Evolutionary conservation across 2,888 invertebrate species (phyloP).

Genomic region (Nebria brevicollis): DNA sequence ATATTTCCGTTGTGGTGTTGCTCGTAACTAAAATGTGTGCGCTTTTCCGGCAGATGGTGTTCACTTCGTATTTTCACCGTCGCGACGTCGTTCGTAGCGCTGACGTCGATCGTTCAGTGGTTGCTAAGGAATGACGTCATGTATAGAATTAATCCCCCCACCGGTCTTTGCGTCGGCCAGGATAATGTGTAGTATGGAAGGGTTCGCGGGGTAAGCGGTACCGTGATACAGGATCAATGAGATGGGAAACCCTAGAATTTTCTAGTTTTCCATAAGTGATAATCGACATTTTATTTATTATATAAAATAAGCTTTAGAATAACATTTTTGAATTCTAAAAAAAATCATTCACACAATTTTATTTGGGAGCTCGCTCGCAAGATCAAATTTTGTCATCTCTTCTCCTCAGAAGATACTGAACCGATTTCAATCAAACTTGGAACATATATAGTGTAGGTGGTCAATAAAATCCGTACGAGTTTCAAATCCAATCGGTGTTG

Average conservation of each 20-base stretch:
- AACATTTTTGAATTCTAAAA: too few species aligned
- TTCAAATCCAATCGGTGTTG: too few species aligned
- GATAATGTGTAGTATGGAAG: slow-evolving; percentile 1
- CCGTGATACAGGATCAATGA: neutral
- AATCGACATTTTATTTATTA: too few species aligned
- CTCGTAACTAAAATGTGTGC: neutral
- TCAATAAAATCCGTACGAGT: too few species aligned
- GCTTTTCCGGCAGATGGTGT: neutral
- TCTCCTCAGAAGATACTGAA: too few species aligned
- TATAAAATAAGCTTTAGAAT: too few species aligned
- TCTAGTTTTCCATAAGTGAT: neutral
- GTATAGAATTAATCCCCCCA: neutral
- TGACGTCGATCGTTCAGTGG: slow-evolving; percentile 14
- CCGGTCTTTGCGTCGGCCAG: neutral
- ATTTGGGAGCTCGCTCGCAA: too few species aligned
- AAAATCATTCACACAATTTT: too few species aligned
- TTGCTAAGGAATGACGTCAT: slow-evolving; percentile 16
- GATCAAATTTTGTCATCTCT: too few species aligned
- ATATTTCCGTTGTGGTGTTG: neutral
- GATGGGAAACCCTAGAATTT: neutral
- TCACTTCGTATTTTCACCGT: neutral
- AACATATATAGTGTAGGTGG: too few species aligned
- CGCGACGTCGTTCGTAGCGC: slow-evolving; percentile 3
- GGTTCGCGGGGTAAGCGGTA: neutral
- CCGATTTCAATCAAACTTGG: too few species aligned